Evolutionary conservation across 2,113 vertebrate species (phyloP), one percentile per base, ranked within the genome.

Genomic region (Megaceryle maxima): DNA sequence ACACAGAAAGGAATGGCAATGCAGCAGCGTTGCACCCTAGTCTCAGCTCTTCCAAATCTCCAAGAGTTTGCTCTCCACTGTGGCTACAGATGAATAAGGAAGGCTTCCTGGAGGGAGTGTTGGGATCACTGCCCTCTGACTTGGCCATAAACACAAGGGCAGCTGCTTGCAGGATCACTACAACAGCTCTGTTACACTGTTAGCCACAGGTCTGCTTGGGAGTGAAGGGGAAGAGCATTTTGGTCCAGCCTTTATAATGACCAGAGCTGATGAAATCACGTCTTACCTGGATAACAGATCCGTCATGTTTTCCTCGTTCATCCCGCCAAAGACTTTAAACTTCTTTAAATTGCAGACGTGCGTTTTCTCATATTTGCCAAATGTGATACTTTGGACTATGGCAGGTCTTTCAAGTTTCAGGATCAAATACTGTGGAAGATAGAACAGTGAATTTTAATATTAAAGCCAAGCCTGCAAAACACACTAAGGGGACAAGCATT

Each of bases 221-320:
- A 87, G 21, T 12, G 41, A 92, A 82, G 62, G 94, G 86, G 22
- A 93, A 87, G 37, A 68, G 28, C 39, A 50, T 76, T 95, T 82
- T 89, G 83, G 94, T 85, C 92, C 88, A 95, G 88, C 50, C 55
- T 85, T 66, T 73, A 13, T 1, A 2, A 50, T 51, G 53, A 56
- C 31, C 62, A 50, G 11, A 94, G 73, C 62, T 83, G 70, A 44
- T 1, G 26, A 84, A 94, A 77, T 87, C 59, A 37, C 5, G 6
- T 93, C 98, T 98, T 96, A 99, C 99, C 99, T 99, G 95, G 99
- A 99, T 93, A 99, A 97, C 19, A 99, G 98, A 88, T 99, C 99
- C 18, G 99, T 99, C 99, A 99, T 99, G 98, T 99, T 99, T 97
- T 99, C 99, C 97, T 99, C 99, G 88, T 99, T 99, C 99, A 99